Base-by-base conservation (phyloP, 2,797 vertebrate genomes). In the Pterois miles region DNA sequence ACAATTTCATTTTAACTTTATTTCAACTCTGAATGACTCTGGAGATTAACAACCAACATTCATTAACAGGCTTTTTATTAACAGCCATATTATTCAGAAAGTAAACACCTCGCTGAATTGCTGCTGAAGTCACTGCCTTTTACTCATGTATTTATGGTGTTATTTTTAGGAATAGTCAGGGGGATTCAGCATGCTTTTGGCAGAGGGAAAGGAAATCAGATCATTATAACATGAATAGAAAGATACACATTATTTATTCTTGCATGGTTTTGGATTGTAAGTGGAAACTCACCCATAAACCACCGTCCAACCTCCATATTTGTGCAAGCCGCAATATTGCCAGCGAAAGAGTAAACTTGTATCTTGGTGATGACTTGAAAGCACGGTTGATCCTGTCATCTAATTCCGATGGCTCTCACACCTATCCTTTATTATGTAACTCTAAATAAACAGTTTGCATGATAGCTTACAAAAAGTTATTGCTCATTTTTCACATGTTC, bases 1-100 rank as follows among this genome's bases (percentile, higher is more conserved):
- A 36, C 9, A 56, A 11, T 29, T 40, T 62, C 12, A 60, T 71
- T 69, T 54, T 34, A n/a, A 40, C 34, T 48, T 9, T 0, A 33
- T 70, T 63, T 71, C 4, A 57, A 56, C 72, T 68, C 50, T 52
- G 57, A 78, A 36, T 38, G 43, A 73, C 65, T 66, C 43, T 43
- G 29, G n/a, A 59, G 29, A 57, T 29, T 31, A 34, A 60, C 25
- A 53, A 36, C 29, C 78, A 18, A 67, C 58, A 16, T 59, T 31
- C 11, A 13, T 57, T 71, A 63, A 27, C 9, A 43, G 7, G 25
- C 31, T 18, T 40, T 14, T 31, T 38, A 27, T 60, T 16, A 12
- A 25, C 12, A 3, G 20, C 29, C 22, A 38, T 31, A 57, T 60
- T 20, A 34, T 65, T 65, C 11, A 50, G 36, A 7, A 23, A 18